Conservation (phyloP, 2,113 vertebrate species). For the Hemiscyllium ocellatum region DNA sequence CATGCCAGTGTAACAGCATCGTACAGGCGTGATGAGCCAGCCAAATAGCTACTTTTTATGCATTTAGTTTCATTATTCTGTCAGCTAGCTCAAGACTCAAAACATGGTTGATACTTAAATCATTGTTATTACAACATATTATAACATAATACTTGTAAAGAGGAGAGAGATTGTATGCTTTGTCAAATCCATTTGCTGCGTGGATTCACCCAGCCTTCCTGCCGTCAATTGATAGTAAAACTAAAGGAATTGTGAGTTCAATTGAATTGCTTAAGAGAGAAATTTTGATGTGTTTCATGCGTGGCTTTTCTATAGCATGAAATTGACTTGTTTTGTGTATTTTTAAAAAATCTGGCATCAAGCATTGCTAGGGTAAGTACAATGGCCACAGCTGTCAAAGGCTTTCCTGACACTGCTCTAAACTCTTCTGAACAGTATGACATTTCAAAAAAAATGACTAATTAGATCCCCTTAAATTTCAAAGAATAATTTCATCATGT, state of each 20-base stretch:
- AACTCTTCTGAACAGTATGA: background rate
- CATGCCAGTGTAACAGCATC: background rate
- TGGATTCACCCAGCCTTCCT: background rate
- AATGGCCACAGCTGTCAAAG: background rate
- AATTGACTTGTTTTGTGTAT: background rate
- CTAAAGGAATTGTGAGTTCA: background rate
- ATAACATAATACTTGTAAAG: background rate
- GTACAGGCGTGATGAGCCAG: background rate
- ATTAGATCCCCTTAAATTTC: background rate
- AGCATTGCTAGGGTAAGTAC: background rate
- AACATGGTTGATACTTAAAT: background rate
- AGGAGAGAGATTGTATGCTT: background rate
- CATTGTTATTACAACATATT: background rate
- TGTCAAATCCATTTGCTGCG: background rate
- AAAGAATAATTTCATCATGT: background rate
- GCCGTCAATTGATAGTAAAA: background rate
- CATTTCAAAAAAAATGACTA: background rate
- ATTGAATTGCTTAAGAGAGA: background rate
- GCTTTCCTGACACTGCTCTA: background rate
- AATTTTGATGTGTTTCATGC: background rate
- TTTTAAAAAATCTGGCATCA: background rate
- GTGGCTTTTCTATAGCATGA: background rate
- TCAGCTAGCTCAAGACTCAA: background rate
- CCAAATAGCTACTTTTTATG: background rate
- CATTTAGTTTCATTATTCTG: background rate